Evolutionary conservation across 1,140 invertebrate species (phyloP), one percentile per base, ranked within the genome.

Genomic region (Pseudachorutes palmiensis): DNA sequence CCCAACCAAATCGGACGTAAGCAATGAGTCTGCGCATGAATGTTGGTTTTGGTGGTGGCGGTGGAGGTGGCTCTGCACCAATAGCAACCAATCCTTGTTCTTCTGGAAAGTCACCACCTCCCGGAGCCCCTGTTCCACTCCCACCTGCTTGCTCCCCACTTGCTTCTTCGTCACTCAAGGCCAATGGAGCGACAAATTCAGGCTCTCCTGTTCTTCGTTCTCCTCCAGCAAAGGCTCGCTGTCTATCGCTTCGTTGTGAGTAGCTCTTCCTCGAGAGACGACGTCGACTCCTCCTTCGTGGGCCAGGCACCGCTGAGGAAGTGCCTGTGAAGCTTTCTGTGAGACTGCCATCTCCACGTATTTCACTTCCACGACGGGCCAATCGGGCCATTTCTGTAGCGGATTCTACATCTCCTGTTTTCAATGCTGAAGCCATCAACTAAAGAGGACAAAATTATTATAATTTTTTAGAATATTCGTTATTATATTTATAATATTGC

Each of bases 361-460:
- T 45, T 58, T 68, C 70, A 66, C 72, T 72, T 14, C 70, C 72
- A 49, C 74, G 68, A 41, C 76, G 62, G 0, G 75, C 75, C 59
- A 76, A 65, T 64, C 73, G 64, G 19, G 78, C 79, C 70, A 83
- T 79, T 79, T 85, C 82, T 69, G 88, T 83, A 49, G 87, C 86
- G 66, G 83, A 83, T 76, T 83, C 83, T 77, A 90, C 82, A 80
- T 90, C 88, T 74, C 61, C 61, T 2, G 87, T 88, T 84, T 89
- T 90, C 81, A 91, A 82, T 69, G 87, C 85, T 76, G 87, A 85
- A 76, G 84, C 87, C 82, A 92, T 82, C 76, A 92, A 81, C 88
- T 91, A 83, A 66, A 70, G 70, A 81, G 22, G 81, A 80, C 70
- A 70, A 70, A 78, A 29, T 33, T 58, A 58, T 58, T 22, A 58